phyloP scores from a whole-genome alignment of 2,888 invertebrate species.

The Volucella bombylans region DNA sequence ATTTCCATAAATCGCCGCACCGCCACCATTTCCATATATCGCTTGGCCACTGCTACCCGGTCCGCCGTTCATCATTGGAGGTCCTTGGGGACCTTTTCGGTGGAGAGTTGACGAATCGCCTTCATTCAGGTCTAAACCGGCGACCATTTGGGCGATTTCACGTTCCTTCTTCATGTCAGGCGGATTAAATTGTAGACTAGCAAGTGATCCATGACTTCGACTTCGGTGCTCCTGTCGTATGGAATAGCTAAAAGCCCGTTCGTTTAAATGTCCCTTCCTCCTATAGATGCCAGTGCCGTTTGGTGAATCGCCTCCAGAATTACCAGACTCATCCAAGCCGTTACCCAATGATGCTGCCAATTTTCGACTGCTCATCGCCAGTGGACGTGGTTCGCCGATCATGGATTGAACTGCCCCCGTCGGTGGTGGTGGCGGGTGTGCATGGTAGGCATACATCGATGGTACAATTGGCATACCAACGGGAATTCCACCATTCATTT shows the following conservation, averaged over 20 bases:
- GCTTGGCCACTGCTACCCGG: slow-evolving; percentile 75
- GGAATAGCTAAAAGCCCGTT: slow-evolving; percentile 96
- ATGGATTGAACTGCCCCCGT: slow-evolving; percentile 84
- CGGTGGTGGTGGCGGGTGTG: slow-evolving; percentile 79
- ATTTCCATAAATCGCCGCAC: slow-evolving; percentile 76
- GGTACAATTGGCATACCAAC: slow-evolving; percentile 83
- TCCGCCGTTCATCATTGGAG: slow-evolving; percentile 77
- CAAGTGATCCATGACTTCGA: slow-evolving; percentile 94
- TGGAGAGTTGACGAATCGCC: slow-evolving; percentile 85
- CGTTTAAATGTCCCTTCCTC: slow-evolving; percentile 95
- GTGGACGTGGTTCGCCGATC: slow-evolving; percentile 84
- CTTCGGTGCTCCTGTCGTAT: slow-evolving; percentile 96
- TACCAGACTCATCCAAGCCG: slow-evolving; percentile 84
- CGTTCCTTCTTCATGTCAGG: slow-evolving; percentile 94
- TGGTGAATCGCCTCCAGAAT: slow-evolving; percentile 84
- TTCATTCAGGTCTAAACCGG: slow-evolving; percentile 92
- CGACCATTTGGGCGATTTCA: slow-evolving; percentile 95
- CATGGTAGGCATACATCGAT: slow-evolving; percentile 83
- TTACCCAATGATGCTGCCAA: slow-evolving; percentile 88
- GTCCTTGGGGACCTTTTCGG: slow-evolving; percentile 77
- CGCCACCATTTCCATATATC: slow-evolving; percentile 77
- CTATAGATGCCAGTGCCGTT: slow-evolving; percentile 93
- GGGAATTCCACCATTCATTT: slow-evolving; percentile 81
- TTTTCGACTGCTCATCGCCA: slow-evolving; percentile 84
- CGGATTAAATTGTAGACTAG: slow-evolving; percentile 94